Evolutionary conservation across 2,113 vertebrate species (phyloP), one percentile per base, ranked within the genome.

Genomic region (Cyprichromis sp.): DNA sequence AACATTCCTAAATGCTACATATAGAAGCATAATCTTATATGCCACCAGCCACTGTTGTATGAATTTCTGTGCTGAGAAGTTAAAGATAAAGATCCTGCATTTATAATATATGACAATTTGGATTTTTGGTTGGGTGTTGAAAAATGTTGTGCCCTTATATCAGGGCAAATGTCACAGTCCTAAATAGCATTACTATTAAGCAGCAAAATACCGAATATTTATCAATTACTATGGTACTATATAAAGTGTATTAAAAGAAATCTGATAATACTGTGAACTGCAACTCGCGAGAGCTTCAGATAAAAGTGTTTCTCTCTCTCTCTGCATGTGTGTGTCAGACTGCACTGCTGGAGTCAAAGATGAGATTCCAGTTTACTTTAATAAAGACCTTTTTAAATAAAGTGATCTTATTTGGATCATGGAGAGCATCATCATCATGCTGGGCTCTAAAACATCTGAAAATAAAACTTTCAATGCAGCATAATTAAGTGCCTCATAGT

Each of bases 401-500:
- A 81, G 16, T 76, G 26, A 76, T 50, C 24, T 76, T 76, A 66
- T 91, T 83, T 88, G 85, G 85, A 82, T 81, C 34, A 31, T 7
- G 57, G 29, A 73, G 63, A 50, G 71, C 9, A 76, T 50, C 42
- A 50, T 31, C 34, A 13, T 78, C 52, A 76, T 6, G 29, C 80
- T 45, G 63, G 26, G 61, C 45, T 6, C 6, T 57, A 76, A 63
- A 91, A 21, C 57, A 80, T 61, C 38, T 80, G 52, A 57, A 82
- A 83, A 82, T 63, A 68, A 79, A 10, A 42, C 38, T 81, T 73
- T 21, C 63, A 85, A 85, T 42, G 53, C 7, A 9, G 4, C 52
- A 79, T 87, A 92, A 91, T 87, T 81, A 87, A 82, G 26, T 38
- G 68, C 45, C 71, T 78, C 53, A 8, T 24, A 88, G 24, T 71